These are phyloP conservation scores for Pseudoatta argentina DNA, from an alignment of 1,140 invertebrate genomes.

Conservation along the genomic window DNA sequence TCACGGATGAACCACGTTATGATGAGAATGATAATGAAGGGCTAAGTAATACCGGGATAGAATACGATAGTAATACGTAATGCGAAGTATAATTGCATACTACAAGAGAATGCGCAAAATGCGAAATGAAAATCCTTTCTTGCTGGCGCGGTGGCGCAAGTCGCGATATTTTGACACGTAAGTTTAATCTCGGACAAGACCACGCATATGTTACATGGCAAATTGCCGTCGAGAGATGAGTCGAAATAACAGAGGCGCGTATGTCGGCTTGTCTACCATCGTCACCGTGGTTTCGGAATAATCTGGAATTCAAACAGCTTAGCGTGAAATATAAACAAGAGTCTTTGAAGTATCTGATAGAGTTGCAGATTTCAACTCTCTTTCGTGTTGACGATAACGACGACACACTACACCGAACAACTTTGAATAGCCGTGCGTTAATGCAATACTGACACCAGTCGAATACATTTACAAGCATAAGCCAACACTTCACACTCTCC, in stretches of 20 bases:
- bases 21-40: constrained; percentile 44
- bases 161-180: neutral
- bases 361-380: neutral
- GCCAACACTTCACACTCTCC: constrained; percentile 33
- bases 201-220: neutral
- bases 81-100: neutral
- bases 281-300: constrained; percentile 5
- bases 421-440: constrained; percentile 65
- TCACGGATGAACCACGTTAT: constrained; percentile 31
- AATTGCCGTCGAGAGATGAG: neutral
- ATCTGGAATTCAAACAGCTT: constrained; percentile 35
- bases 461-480: constrained; percentile 81
- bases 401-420: constrained; percentile 57
- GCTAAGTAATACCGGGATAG: constrained; percentile 15
- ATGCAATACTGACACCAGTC: constrained; percentile 64
- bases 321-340: constrained; percentile 50
- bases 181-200: constrained; percentile 13
- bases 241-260: neutral
- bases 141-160: neutral
- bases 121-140: neutral
- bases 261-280: constrained; percentile 11
- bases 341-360: neutral
- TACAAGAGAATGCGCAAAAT: neutral
- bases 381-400: constrained; percentile 31
- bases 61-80: neutral